phyloP scores from a whole-genome alignment of 2,797 vertebrate genomes.

The Pagetopsis macropterus region DNA sequence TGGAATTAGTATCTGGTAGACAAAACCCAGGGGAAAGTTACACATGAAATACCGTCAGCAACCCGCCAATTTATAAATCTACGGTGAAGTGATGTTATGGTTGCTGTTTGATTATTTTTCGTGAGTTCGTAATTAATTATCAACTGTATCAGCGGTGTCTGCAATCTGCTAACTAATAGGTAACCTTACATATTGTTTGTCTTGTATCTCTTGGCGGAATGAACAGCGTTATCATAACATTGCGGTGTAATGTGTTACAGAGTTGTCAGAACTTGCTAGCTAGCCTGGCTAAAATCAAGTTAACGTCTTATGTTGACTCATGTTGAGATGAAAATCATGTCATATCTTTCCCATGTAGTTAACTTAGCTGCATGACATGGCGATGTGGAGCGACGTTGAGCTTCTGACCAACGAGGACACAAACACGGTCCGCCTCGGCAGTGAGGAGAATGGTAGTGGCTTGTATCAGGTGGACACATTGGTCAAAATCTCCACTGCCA shows the following conservation, averaged over 20 bases:
- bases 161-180: background rate
- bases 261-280: background rate
- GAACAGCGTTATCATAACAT: background rate
- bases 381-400: constrained; percentile 93
- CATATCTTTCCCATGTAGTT: background rate
- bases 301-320: background rate
- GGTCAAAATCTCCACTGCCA: constrained; percentile 87
- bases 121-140: constrained; percentile 18
- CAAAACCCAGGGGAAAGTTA: constrained; percentile 3
- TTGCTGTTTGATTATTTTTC: background rate
- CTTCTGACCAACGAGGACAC: constrained; percentile 92
- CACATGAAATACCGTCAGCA: accelerated
- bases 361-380: constrained; percentile 35
- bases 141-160: background rate
- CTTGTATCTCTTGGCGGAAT: background rate
- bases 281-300: background rate
- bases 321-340: no score
- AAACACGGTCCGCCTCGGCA: constrained; percentile 79
- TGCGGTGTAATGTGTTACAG: background rate
- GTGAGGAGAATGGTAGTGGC: constrained; percentile 85
- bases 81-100: background rate
- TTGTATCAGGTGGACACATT: constrained; percentile 92
- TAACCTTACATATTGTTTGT: background rate
- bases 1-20: constrained; percentile 30
- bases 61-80: constrained; percentile 75